Base-by-base conservation (phyloP, 2,797 vertebrate genomes). In the Eurystomus glaucurus region DNA sequence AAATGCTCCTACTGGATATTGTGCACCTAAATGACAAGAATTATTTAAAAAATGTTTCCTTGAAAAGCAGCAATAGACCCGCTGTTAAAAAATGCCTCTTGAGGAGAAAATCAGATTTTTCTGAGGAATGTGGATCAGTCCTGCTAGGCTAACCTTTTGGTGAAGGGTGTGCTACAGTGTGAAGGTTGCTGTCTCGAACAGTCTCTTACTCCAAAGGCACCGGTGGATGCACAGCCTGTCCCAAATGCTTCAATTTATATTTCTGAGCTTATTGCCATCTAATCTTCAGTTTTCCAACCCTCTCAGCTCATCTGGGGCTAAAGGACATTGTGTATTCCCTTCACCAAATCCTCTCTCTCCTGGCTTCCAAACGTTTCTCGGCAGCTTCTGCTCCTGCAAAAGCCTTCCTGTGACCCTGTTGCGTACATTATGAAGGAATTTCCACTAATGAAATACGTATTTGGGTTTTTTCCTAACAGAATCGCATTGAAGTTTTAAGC, bases 251-350 rank as follows among this genome's bases (percentile, higher is more conserved):
- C 62, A 29, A 22, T 19, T 70, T 55, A 0, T 23, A 66, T 65
- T 79, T 78, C 43, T 72, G 23, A 69, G 18, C 11, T 86, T 75
- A 33, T 2, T 87, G 14, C 26, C 19, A 35, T 20, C 51, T 57
- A 37, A 41, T 26, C 45, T 51, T 80, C 31, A 62, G 25, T 37
- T 15, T 81, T 60, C 10, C 48, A 86, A 6, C 6, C 19, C 18
- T 41, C 52, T 51, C 50, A 78, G 17, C 23, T 58, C 45, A 54
- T 25, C 21, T 6, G 60, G 18, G n/a, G 13, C 37, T 79, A 80
- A 75, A 0, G 1, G 1, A 43, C 26, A 25, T 12, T 16, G 14
- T 1, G 10, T 31, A 16, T 70, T 75, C 46, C 37, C n/a, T 52
- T 35, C n/a, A 43, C 23, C 76, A 71, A 79, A 31, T 4, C 12